phyloP scores from a whole-genome alignment of 2,113 vertebrate species.

The mouse (Mus musculus) region GRCm39 chr10:23309501-23310000 shows the following conservation, averaged over 20 bases:
- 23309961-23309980: neutral
- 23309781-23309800: neutral
- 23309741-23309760: neutral
- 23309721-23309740: neutral
- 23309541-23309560: too few species aligned
- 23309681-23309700: neutral
- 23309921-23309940: neutral
- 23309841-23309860: neutral
- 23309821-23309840: neutral
- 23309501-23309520: too few species aligned
- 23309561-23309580: neutral
- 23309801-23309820: neutral
- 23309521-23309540: too few species aligned
- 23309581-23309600: neutral
- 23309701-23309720: neutral
- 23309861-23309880: neutral
- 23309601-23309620: neutral
- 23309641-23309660: neutral
- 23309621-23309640: neutral
- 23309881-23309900: neutral
- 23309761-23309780: neutral
- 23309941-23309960: neutral
- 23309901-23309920: neutral
- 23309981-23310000: neutral
- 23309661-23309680: neutral